These are phyloP conservation scores for Castor canadensis DNA, from an alignment of 2,113 vertebrate species.

Conservation along the genomic window DNA sequence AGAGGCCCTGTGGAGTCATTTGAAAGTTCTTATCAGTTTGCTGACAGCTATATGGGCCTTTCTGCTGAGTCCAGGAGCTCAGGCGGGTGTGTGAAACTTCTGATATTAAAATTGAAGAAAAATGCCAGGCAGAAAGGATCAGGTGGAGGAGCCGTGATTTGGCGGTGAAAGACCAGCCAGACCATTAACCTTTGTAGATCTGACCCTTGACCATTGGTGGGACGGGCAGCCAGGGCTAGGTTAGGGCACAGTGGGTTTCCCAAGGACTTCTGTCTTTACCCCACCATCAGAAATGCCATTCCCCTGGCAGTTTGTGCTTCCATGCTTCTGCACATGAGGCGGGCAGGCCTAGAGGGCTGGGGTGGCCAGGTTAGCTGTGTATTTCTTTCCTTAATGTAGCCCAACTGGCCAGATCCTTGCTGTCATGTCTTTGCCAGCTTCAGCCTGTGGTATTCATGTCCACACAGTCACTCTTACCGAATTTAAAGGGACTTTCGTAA, in stretches of 20 bases:
- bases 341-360: not conserved
- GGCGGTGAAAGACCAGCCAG: not conserved
- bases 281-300: not conserved
- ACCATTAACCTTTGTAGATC: conserved; percentile 21
- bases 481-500: conserved; percentile 74
- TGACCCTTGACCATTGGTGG: not conserved
- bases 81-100: conserved; percentile 82
- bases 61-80: conserved; percentile 83
- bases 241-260: not conserved
- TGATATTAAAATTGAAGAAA: conserved; percentile 73
- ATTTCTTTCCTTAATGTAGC: conserved; percentile 57
- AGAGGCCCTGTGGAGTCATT: conserved; percentile 86
- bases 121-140: conserved; percentile 65
- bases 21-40: conserved; percentile 87
- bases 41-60: conserved; percentile 89
- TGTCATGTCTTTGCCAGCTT: conserved; percentile 56
- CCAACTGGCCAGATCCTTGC: conserved; percentile 43
- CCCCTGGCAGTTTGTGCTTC: not conserved
- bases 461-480: conserved; percentile 63
- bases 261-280: not conserved
- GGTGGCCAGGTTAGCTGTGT: conserved; percentile 21
- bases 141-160: not conserved
- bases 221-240: not conserved
- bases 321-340: not conserved
- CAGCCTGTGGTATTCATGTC: conserved; percentile 66